Conservation (phyloP, 2,888 invertebrate genomes). For the Stictocephala bisonia region DNA sequence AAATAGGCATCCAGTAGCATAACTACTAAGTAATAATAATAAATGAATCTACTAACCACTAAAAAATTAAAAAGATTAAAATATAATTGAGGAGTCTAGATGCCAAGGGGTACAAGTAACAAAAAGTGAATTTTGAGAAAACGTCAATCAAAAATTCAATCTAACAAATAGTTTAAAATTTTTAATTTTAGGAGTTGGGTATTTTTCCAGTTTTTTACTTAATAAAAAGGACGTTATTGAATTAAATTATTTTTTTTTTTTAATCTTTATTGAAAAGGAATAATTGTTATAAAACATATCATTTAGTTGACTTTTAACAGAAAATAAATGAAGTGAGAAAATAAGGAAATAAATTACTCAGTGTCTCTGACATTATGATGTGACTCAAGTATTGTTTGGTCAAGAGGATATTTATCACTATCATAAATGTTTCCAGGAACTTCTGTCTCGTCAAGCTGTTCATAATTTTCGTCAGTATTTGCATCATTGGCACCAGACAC, state of each 20-base stretch:
- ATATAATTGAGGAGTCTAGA: neutral
- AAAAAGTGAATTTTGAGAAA: neutral
- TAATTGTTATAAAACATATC: neutral
- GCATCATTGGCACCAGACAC: neutral
- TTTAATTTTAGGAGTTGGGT: neutral
- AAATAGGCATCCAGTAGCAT: too few species aligned
- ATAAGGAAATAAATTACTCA: too few species aligned
- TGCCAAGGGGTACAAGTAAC: constrained; percentile 30
- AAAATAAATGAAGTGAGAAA: too few species aligned
- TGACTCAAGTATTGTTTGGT: too few species aligned
- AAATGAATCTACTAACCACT: too few species aligned
- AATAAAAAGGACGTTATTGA: neutral
- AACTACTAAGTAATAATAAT: too few species aligned
- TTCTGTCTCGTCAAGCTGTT: neutral
- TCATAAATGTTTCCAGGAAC: neutral
- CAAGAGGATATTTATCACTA: too few species aligned
- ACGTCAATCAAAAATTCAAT: neutral
- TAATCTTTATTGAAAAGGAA: neutral
- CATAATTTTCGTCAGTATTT: neutral
- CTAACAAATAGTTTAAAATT: neutral
- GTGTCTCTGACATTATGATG: too few species aligned
- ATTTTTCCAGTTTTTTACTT: neutral
- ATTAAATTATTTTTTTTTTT: neutral
- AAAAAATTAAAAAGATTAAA: neutral
- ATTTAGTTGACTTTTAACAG: neutral